Percentiles rank a stretch among this genome's conserved stretches.
phyloP scores from a whole-genome alignment of 2,113 vertebrate species.

The Bubo blakistoni region DNA sequence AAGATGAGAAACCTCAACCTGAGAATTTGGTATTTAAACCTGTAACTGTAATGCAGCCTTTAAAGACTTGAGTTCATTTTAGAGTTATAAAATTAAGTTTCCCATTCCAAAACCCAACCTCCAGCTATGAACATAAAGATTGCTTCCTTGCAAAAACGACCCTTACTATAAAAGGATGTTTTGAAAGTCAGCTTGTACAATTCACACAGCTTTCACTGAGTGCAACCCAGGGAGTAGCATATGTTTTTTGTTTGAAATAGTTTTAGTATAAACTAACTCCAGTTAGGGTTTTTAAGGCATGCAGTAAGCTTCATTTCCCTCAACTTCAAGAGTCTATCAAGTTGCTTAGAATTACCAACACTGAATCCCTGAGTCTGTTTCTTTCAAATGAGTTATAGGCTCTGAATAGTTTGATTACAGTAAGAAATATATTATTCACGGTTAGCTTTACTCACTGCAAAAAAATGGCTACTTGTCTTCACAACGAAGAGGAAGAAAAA shows the following conservation, averaged over 20 bases:
- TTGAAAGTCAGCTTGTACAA: not conserved
- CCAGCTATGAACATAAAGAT: not conserved
- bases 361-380: not conserved
- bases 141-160: not conserved
- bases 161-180: not conserved
- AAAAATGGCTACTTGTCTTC: not conserved
- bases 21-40: not conserved
- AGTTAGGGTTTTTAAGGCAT: not conserved
- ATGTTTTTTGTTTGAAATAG: not conserved
- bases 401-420: not conserved
- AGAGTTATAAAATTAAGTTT: not conserved
- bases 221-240: not conserved
- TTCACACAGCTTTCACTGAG: not conserved
- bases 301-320: not conserved
- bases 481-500: not conserved
- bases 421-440: not conserved
- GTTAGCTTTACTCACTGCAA: not conserved
- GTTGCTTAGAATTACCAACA: not conserved
- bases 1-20: not conserved
- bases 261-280: not conserved
- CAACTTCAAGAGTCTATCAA: not conserved
- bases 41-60: not conserved
- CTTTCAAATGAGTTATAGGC: not conserved
- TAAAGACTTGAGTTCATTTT: not conserved
- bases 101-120: not conserved